Evolutionary conservation across 2,113 vertebrate genomes (phyloP), one percentile per base, ranked within the genome.

Genomic region (Atractosteus spatula): DNA sequence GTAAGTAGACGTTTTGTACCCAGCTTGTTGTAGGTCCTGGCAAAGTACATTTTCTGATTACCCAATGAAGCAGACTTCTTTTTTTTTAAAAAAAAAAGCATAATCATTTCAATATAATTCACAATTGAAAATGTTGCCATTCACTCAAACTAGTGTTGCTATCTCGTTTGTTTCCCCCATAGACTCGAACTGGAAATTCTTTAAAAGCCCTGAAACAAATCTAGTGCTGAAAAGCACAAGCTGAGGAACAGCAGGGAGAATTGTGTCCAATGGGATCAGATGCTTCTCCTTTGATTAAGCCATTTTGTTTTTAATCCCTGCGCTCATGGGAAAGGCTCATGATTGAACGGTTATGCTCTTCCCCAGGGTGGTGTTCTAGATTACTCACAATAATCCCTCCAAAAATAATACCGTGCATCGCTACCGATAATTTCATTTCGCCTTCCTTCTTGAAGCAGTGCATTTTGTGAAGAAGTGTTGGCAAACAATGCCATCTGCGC

Each of bases 1-100:
- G 73, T 75, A 81, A 89, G 92, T 78, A 78, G 89, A 89, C 88
- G 75, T 87, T 91, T 91, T 90, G 86, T 91, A 87, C 80, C 76
- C 72, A 7, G 78, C 80, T 80, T 66, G 71, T 66, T 81, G 89
- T 81, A 82, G 83, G 71, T 81, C 87, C 78, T 83, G 89, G 88
- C 81, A 79, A 81, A 76, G 42, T 74, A 16, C 54, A 1, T 72
- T 65, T 76, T 77, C 45, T 65, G 65, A 79, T 84, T 51, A 51
- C 5, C 47, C 47, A 51, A 10, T 51, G 47, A 51, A 51, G 47
- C 47, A 10, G 47, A 51, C 47, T 7, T 51, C 10, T 51, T 51
- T 51, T 10, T 51, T 10, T 51, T 10, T 10, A 5, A 5, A 5
- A 51, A 51, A 51, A 7, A 70, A 80, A 71, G 71, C 74, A 78